Base-by-base conservation (phyloP, 2,888 invertebrate genomes). In the Platerodrilus igneus region DNA sequence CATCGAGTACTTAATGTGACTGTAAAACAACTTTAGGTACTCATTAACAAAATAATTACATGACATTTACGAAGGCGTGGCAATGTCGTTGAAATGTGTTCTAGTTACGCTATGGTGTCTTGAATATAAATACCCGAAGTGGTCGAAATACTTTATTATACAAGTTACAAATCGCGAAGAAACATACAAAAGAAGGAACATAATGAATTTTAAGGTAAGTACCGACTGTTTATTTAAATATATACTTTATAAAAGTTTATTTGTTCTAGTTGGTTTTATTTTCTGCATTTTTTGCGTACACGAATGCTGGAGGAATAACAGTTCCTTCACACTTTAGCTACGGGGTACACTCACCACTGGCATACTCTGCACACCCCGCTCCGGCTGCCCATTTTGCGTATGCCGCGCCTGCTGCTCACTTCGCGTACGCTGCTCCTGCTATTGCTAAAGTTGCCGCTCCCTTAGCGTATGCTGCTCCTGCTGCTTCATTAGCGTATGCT, bases 381-480 rank as follows among this genome's bases (percentile, higher is more conserved):
- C 66, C 66, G 8, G 64, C 67, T 8, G 48, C 58, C 6, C 52
- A 55, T 9, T 51, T 56, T 48, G 49, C 62, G 8, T 35, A 46
- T 29, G 21, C 41, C 14, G 37, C 49, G 19, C 44, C 47, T 13
- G 32, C 36, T n/a, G 19, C 33, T 22, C 27, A 19, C 2, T 2
- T 33, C n/a, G 33, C 14, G n/a, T 45, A 37, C 14, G 45, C 40
- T 27, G 43, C 47, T 13, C 45, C 45, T 26, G 41, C 49, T 19
- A 34, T 28, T 13, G 46, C 41, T 17, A 29, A 43, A 33, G 26
- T 34, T 16, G 48, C 48, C 17, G 47, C 51, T n/a, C 53, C 53
- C n/a, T n/a, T n/a, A 30, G 41, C 44, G 9, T 46, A 51, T 16
- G 50, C 54, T 20, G 52, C 55, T 16, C 49, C 52, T n/a, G 5